Base-by-base conservation (phyloP, 1,140 invertebrate genomes). In the Telenomus remus region DNA sequence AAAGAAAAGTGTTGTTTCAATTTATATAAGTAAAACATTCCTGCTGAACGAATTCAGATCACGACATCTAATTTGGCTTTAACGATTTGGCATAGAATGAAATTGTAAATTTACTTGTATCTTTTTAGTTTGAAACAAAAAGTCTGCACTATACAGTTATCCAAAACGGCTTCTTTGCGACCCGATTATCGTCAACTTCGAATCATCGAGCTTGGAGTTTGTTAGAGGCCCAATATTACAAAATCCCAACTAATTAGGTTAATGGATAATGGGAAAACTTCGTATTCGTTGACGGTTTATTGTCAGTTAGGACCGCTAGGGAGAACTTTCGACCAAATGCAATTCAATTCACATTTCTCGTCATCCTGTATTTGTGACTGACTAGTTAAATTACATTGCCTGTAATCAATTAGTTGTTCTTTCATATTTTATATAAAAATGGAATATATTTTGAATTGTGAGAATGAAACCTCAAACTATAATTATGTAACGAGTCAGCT, bases 221-320 rank as follows among this genome's bases (percentile, higher is more conserved):
- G 55, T 49, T 66, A 60, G 79, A 78, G 68, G 80, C 74, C 65
- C 80, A 71, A 81, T 84, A 79, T 70, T 73, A 72, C 80, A 81
- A 81, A 84, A 84, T 84, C 80, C 77, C 43, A 79, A 72, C 80
- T 86, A 84, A 86, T 86, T 84, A 84, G 82, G 81, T 84, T 84
- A 86, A 86, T 84, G 82, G 80, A 82, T 84, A 84, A 84, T 85
- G 81, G 80, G 80, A 77, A 85, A 85, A 84, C 77, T 85, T 86
- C 60, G 80, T 80, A 76, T 37, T 53, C 65, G 78, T 82, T 82
- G 83, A 85, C 80, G 81, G 79, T 84, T 86, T 83, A 84, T 85
- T 84, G 82, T 84, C 79, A 64, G 72, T 68, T 80, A 55, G 37
- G 55, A 77, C 76, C 76, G 68, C 33, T 76, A 56, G 48, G 78